A percentile compares a stretch with the other conserved stretches of the same genome.
Conservation (phyloP, 2,797 vertebrate genomes). For the Falco concolor region DNA sequence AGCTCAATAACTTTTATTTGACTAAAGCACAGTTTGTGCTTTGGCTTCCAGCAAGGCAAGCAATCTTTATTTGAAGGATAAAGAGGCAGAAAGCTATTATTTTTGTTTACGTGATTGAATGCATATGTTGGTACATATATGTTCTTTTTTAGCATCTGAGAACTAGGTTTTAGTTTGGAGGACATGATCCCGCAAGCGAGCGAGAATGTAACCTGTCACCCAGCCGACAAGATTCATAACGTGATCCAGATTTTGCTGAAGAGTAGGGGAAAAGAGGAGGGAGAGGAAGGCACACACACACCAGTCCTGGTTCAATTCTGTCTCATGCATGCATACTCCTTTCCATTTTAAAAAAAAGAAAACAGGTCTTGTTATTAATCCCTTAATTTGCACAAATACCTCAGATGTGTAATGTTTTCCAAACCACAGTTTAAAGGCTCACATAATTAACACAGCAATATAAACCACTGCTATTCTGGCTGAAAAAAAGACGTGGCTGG, state of each 20-base stretch:
- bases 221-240: not conserved
- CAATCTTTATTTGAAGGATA: not conserved
- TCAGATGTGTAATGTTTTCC: slow-evolving; percentile 39
- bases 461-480: slow-evolving; percentile 2
- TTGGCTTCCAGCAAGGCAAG: not conserved
- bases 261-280: not conserved
- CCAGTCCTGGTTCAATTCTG: not conserved
- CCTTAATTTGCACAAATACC: slow-evolving; percentile 30
- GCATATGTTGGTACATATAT: not conserved
- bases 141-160: not conserved
- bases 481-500: not conserved
- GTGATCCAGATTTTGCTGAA: rapidly evolving
- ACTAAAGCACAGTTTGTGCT: not conserved
- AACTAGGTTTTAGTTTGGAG: not conserved
- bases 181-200: not conserved
- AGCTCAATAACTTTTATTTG: slow-evolving; percentile 50
- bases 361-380: slow-evolving; percentile 8
- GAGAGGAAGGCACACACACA: not conserved
- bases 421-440: slow-evolving; percentile 28
- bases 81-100: not conserved
- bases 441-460: slow-evolving; percentile 17
- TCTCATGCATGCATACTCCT: not conserved
- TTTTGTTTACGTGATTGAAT: not conserved
- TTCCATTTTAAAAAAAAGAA: not conserved
- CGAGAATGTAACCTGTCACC: not conserved